Percentiles rank a stretch among this genome's conserved stretches.
These are phyloP conservation scores for Syrphus vitripennis DNA, from an alignment of 2,888 invertebrate species.

Conservation along the genomic window DNA sequence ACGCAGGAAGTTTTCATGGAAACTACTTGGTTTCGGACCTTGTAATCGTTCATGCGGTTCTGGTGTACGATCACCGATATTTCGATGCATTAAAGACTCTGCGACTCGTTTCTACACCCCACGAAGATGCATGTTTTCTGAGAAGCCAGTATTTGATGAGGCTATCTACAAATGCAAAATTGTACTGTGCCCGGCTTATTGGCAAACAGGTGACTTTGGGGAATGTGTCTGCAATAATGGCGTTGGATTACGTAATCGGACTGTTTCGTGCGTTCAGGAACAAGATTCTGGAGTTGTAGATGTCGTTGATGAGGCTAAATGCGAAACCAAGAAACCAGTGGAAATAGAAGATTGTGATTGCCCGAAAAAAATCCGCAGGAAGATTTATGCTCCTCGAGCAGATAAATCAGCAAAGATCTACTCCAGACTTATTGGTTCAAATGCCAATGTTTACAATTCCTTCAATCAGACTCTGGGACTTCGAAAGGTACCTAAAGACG, in stretches of 20 bases:
- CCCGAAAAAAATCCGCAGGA: conserved; percentile 72
- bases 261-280: conserved; percentile 85
- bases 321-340: conserved; percentile 82
- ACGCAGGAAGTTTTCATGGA: conserved; percentile 86
- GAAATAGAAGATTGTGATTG: conserved; percentile 81
- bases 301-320: conserved; percentile 84
- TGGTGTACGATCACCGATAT: conserved; percentile 78
- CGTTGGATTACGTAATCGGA: conserved; percentile 86
- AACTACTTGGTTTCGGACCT: conserved; percentile 87
- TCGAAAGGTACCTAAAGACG: conserved; percentile 73
- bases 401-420: conserved; percentile 72
- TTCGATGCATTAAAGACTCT: conserved; percentile 85
- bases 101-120: conserved; percentile 85
- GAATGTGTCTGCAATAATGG: conserved; percentile 87
- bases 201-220: conserved; percentile 89
- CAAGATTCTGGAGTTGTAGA: conserved; percentile 76
- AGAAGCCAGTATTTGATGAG: conserved; percentile 84
- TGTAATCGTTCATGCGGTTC: conserved; percentile 92
- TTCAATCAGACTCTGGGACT: conserved; percentile 61
- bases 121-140: conserved; percentile 85
- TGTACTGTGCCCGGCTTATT: conserved; percentile 90
- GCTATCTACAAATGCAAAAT: conserved; percentile 86
- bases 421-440: conserved; percentile 71
- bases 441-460: conserved; percentile 66
- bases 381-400: conserved; percentile 71